Evolutionary conservation across 2,113 vertebrate genomes (phyloP).

Genomic region (Anoura caudifer): DNA sequence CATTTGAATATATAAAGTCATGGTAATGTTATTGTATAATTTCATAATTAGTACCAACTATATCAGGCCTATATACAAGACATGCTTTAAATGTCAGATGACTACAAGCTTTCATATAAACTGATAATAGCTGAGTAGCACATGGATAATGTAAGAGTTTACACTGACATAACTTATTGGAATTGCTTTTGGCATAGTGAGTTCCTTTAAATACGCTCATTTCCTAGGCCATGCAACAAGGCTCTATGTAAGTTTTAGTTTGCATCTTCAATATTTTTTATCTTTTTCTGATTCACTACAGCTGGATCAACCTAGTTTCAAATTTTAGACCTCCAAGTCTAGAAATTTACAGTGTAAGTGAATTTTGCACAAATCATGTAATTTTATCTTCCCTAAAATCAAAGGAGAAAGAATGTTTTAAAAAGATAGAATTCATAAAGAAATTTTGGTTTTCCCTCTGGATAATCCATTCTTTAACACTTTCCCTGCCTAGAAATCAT

Average conservation of each 20-base stretch:
- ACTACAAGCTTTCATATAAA: slow-evolving; percentile 49
- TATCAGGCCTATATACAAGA: slow-evolving; percentile 21
- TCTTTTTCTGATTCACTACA: slow-evolving; percentile 10
- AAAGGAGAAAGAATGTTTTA: not conserved
- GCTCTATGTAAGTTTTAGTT: not conserved
- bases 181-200: slow-evolving; percentile 38
- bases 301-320: not conserved
- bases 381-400: not conserved
- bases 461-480: not conserved
- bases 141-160: slow-evolving; percentile 65
- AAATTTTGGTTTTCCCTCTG: not conserved
- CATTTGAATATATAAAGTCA: slow-evolving; percentile 43
- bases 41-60: slow-evolving; percentile 53
- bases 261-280: not conserved
- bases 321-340: not conserved
- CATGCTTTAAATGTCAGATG: slow-evolving; percentile 63
- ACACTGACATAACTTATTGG: slow-evolving; percentile 53
- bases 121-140: slow-evolving; percentile 27
- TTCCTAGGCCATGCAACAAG: slow-evolving; percentile 6
- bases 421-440: not conserved
- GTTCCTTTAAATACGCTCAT: slow-evolving; percentile 34
- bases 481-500: not conserved
- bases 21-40: slow-evolving; percentile 29
- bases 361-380: not conserved
- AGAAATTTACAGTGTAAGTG: not conserved